These are phyloP conservation scores for Psittacula echo DNA, from an alignment of 2,797 vertebrate species.

Conservation along the genomic window DNA sequence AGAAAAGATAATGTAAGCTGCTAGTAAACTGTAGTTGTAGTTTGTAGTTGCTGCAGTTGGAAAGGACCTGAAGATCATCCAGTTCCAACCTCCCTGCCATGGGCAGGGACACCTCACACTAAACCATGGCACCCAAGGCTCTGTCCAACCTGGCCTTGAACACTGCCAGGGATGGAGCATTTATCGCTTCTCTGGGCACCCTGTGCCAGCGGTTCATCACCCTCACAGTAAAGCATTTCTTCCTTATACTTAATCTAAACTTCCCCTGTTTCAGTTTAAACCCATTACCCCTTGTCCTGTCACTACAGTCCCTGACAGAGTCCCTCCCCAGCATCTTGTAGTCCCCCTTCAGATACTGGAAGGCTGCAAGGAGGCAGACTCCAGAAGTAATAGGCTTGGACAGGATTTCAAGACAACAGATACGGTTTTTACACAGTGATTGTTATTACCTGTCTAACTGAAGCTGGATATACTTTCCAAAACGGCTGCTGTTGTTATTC, in stretches of 20 bases:
- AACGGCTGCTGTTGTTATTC: slow-evolving; percentile 97
- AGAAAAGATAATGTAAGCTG: neutral
- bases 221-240: neutral
- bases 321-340: neutral
- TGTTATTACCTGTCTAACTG: slow-evolving; percentile 90
- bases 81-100: neutral
- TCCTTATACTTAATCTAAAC: neutral
- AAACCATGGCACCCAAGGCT: neutral
- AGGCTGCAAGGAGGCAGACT: neutral
- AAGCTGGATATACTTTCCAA: slow-evolving; percentile 98
- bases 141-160: neutral
- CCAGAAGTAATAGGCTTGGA: neutral
- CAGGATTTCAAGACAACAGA: neutral
- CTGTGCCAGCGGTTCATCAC: neutral
- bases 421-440: neutral
- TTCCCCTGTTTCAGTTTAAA: neutral
- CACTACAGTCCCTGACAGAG: neutral
- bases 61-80: neutral
- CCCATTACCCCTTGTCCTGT: neutral
- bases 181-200: neutral
- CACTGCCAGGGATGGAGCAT: neutral
- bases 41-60: neutral
- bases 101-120: neutral
- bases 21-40: neutral
- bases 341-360: neutral